Base-by-base conservation (phyloP, 2,797 vertebrate genomes). In the Micromesistius poutassou region DNA sequence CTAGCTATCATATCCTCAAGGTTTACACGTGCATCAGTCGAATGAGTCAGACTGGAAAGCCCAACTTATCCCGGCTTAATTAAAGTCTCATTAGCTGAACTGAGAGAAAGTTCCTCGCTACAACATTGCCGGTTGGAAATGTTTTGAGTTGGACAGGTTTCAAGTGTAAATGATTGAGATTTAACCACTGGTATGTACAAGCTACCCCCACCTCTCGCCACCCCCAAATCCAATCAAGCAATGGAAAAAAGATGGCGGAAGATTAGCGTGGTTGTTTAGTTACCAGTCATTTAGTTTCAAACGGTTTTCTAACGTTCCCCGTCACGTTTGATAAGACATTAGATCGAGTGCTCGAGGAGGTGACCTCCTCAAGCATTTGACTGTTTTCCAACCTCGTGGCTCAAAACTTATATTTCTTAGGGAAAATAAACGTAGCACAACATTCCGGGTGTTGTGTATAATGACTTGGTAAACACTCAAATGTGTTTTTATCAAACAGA, bases 231-330 rank as follows among this genome's bases (percentile, higher is more conserved):
- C 55, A 62, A 62, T 62, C 55, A 62, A 62, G 55, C 55, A 62
- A 62, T 62, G 55, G 89, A 89, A 91, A 91, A 93, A 92, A 89
- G 90, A 93, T 91, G 81, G 84, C 86, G 84, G 83, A 79, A 88
- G 90, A 93, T 93, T 89, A 86, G 82, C 70, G 3, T 38, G 81
- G 87, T 81, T 90, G 84, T 86, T 84, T 78, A 80, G 87, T 87
- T 87, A 84, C 83, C 74, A 38, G 79, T 89, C 78, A 71, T 88
- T 89, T 79, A 80, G 82, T 87, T 90, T 82, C 88, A 85, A 89
- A 79, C 85, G 86, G 86, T 83, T 73, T 78, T 83, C 85, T 30
- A 9, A 22, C 4, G 46, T 62, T 62, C 22, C 55, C 78, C 78
- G 79, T 88, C 89, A 84, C 71, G 31, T 72, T 36, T 35, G 71